Evolutionary conservation across 2,797 vertebrate genomes (phyloP).

Genomic region (Xiphophorus birchmanni): DNA sequence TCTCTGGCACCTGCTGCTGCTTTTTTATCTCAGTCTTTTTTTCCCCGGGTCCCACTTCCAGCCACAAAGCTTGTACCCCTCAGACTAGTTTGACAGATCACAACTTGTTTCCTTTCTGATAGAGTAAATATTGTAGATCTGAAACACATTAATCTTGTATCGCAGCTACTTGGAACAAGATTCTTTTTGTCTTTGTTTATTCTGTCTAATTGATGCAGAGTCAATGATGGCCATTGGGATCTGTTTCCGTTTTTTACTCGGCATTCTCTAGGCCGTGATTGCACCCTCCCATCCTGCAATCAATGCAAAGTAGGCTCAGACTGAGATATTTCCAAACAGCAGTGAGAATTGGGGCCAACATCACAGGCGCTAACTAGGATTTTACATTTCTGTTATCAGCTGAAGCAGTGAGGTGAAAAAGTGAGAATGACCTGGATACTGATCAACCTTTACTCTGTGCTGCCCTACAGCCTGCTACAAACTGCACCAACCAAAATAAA

Average conservation of each 20-base stretch:
- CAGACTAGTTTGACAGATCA: constrained; percentile 10
- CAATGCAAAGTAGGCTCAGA: constrained; percentile 31
- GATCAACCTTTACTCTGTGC: constrained; percentile 29
- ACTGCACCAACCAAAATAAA: neutral
- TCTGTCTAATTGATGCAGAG: constrained; percentile 54
- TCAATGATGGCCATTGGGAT: constrained; percentile 14
- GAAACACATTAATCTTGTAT: constrained; percentile 46
- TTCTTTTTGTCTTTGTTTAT: constrained; percentile 55
- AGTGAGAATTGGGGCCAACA: constrained; percentile 24
- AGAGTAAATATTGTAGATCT: constrained; percentile 18
- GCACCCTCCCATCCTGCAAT: constrained; percentile 15
- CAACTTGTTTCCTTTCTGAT: constrained; percentile 23
- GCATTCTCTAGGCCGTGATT: constrained; percentile 25
- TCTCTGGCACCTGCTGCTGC: constrained; percentile 58
- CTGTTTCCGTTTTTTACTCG: neutral
- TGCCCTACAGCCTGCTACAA: neutral
- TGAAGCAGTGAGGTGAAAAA: constrained; percentile 42
- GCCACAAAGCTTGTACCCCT: constrained; percentile 46
- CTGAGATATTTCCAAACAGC: constrained; percentile 43
- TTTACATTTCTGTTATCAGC: constrained; percentile 61
- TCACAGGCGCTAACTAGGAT: constrained; percentile 40
- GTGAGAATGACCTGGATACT: constrained; percentile 56
- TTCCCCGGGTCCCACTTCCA: constrained; percentile 47
- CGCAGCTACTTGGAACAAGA: constrained; percentile 54
- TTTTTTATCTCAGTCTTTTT: constrained; percentile 63